Conservation (phyloP, 1,140 invertebrate genomes). For the Palaemon carinicauda region DNA sequence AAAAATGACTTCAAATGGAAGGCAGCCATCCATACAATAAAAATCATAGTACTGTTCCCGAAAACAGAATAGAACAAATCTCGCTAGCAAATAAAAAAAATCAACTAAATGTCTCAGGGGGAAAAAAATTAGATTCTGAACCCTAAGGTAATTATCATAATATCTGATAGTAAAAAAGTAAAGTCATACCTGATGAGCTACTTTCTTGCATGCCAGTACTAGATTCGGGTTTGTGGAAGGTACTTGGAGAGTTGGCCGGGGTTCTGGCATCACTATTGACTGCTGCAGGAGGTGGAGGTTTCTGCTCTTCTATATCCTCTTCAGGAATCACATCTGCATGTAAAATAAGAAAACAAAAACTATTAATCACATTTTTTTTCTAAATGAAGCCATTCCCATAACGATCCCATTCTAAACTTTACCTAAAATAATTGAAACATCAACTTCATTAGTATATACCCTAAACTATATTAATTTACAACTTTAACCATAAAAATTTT, state of each 20-base stretch:
- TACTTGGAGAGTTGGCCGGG: conserved; percentile 16
- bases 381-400: not conserved
- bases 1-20: no score
- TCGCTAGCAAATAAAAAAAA: not conserved
- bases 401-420: no score
- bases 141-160: not conserved
- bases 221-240: not conserved
- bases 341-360: not conserved
- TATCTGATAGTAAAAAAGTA: not conserved
- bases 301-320: conserved; percentile 12
- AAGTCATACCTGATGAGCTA: conserved; percentile 27
- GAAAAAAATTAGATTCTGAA: not conserved
- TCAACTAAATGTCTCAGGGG: not conserved
- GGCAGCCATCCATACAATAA: no score
- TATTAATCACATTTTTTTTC: not conserved
- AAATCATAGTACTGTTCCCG: no score
- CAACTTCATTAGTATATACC: no score
- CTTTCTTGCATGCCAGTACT: conserved; percentile 26
- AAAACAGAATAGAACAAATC: no score
- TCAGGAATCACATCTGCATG: conserved; percentile 23
- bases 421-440: no score
- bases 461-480: no score
- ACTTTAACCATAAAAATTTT: not conserved
- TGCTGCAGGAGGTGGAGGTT: not conserved
- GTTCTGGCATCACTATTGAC: conserved; percentile 12